phyloP scores from a whole-genome alignment of 2,113 vertebrate genomes.

The Bujurquina vittata region DNA sequence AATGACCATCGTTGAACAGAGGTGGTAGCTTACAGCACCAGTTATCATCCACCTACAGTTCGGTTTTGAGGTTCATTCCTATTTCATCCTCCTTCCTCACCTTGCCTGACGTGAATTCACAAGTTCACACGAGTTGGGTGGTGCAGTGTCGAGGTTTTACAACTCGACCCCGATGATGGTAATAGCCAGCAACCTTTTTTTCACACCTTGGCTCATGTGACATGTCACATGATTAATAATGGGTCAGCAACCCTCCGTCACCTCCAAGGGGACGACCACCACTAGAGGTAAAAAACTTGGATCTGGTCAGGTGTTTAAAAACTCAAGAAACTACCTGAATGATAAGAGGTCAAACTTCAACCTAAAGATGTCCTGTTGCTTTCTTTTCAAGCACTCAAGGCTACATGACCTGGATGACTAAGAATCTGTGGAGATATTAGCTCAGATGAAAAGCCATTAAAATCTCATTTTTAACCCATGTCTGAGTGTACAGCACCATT shows the following conservation, averaged over 20 bases:
- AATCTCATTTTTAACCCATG: neutral
- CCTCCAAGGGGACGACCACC: neutral
- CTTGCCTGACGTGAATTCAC: too few species aligned
- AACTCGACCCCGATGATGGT: neutral
- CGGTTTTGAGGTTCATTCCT: neutral
- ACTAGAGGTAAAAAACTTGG: neutral
- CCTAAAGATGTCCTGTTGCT: neutral
- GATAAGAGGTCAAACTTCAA: neutral
- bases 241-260: neutral
- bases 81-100: too few species aligned
- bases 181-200: too few species aligned
- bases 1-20: neutral
- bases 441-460: neutral
- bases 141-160: neutral
- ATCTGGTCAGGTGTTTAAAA: neutral
- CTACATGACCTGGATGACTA: neutral
- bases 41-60: neutral
- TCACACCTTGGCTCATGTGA: neutral
- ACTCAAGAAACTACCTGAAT: neutral
- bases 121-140: neutral
- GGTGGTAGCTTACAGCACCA: neutral
- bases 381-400: neutral
- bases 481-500: neutral
- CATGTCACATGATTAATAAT: neutral
- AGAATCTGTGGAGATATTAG: neutral